Evolutionary conservation across 2,797 vertebrate genomes (phyloP).

Genomic region (Morus bassanus): DNA sequence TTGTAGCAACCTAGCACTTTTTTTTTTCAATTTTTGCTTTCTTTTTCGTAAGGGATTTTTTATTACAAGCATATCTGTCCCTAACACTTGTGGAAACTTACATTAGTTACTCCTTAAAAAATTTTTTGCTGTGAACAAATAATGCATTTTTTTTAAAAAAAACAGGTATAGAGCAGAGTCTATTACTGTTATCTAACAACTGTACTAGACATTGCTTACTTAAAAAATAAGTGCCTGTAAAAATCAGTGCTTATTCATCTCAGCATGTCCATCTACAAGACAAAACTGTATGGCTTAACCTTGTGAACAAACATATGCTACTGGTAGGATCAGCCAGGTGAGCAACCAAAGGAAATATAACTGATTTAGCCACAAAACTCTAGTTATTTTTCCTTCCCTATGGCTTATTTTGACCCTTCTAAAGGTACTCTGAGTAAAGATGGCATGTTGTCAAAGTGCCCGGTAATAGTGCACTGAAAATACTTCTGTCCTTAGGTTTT

Average conservation of each 20-base stretch:
- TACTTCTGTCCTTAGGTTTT: not conserved
- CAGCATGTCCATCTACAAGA: not conserved
- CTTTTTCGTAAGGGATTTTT: not conserved
- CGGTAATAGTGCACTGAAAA: not conserved
- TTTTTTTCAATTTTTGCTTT: not conserved
- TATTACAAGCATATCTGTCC: not conserved
- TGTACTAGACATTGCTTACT: not conserved
- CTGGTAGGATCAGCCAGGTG: not conserved
- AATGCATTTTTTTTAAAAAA: not conserved
- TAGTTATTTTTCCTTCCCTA: not conserved
- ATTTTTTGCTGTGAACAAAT: not conserved
- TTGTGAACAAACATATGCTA: not conserved
- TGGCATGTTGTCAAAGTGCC: not conserved
- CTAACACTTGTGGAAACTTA: not conserved
- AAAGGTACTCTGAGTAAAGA: not conserved
- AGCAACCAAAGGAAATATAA: not conserved
- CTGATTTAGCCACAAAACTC: not conserved
- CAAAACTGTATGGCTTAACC: not conserved
- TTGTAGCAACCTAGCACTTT: not conserved
- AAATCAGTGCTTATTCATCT: not conserved
- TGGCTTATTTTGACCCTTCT: not conserved
- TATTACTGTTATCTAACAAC: not conserved
- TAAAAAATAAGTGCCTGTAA: not conserved
- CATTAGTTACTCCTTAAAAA: not conserved
- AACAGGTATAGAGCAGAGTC: not conserved